Evolutionary conservation across 2,113 vertebrate species (phyloP).

Genomic region (Cyanoramphus novaezelandiae): DNA sequence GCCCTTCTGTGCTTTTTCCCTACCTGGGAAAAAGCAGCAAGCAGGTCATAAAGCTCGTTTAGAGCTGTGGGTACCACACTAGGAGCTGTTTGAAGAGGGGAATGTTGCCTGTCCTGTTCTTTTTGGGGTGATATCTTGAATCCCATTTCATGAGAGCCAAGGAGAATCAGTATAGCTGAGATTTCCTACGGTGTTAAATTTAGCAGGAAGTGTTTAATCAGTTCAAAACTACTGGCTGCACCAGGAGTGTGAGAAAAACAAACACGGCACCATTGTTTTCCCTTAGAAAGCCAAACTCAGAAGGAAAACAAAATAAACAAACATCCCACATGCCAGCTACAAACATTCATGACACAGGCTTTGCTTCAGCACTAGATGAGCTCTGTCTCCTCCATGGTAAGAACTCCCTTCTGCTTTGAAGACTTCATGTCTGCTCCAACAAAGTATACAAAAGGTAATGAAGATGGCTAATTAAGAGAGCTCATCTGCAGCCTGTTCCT

Average conservation of each 20-base stretch:
- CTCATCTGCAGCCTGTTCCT: not conserved
- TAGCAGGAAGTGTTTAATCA: not conserved
- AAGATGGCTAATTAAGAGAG: not conserved
- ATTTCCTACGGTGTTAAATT: not conserved
- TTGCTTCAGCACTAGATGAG: not conserved
- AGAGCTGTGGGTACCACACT: not conserved
- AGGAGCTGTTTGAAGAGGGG: not conserved
- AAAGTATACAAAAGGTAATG: not conserved
- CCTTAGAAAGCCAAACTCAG: not conserved
- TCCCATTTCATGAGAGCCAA: not conserved
- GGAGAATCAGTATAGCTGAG: not conserved
- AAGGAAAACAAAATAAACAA: constrained; percentile 8
- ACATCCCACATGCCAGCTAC: not conserved
- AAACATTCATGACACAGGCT: not conserved
- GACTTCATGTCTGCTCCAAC: not conserved
- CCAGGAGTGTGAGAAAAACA: not conserved
- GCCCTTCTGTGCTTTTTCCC: not conserved
- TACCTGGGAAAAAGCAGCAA: not conserved
- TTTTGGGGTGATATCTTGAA: not conserved
- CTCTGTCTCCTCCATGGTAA: not conserved
- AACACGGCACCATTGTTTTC: not conserved
- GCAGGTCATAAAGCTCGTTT: not conserved
- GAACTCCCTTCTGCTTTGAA: not conserved
- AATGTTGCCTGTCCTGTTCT: not conserved
- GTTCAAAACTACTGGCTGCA: not conserved